phyloP scores from a whole-genome alignment of 2,888 invertebrate genomes.

The Chymomyza amoena region DNA sequence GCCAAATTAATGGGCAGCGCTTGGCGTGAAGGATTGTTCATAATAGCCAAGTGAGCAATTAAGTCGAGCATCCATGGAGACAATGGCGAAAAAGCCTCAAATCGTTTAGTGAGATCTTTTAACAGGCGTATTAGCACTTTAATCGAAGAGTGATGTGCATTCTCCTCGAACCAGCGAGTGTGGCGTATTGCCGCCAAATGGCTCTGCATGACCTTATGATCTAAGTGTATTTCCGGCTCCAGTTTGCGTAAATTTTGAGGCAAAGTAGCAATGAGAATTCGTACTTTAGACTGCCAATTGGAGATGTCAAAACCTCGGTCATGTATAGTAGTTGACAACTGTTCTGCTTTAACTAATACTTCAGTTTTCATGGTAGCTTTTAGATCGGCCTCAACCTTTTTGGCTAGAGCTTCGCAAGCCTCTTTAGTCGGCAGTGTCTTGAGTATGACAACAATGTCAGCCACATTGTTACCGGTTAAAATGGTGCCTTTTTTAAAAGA shows the following conservation, averaged over 20 bases:
- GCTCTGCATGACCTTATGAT: constrained; percentile 88
- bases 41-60: constrained; percentile 95
- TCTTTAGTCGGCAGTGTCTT: constrained; percentile 98
- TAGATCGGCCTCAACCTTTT: constrained; percentile 91
- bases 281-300: constrained; percentile 90
- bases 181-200: constrained; percentile 97
- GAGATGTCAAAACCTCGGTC: constrained; percentile 94
- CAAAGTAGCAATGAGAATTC: constrained; percentile 95
- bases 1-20: constrained; percentile 95
- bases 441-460: constrained; percentile 97
- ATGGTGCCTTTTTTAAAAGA: constrained; percentile 99
- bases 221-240: constrained; percentile 90
- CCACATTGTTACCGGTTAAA: constrained; percentile 96
- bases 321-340: constrained; percentile 79
- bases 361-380: constrained; percentile 85
- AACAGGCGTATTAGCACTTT: constrained; percentile 95
- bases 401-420: constrained; percentile 94
- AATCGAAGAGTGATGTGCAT: constrained; percentile 97
- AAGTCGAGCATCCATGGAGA: constrained; percentile 98
- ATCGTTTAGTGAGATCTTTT: constrained; percentile 93
- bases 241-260: constrained; percentile 95
- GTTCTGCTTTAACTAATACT: constrained; percentile 82
- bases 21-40: constrained; percentile 96
- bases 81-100: constrained; percentile 92
- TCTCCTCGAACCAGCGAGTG: constrained; percentile 98